Percentiles rank a stretch among this genome's conserved stretches.
Conservation (phyloP, 1,140 invertebrate genomes). For the Phymorhynchus buccinoides region DNA sequence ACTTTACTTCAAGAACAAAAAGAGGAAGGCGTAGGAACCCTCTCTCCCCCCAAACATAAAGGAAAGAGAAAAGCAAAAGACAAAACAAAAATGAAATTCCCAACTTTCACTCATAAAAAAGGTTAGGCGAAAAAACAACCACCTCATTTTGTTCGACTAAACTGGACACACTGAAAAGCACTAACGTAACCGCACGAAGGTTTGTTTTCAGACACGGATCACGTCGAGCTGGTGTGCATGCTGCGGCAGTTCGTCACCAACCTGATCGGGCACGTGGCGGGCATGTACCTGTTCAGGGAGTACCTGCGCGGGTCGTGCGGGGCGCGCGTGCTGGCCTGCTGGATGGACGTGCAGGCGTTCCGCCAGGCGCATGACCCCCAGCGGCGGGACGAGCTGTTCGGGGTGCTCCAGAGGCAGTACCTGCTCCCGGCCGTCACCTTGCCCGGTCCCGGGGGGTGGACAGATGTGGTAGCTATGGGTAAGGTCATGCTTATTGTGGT, state of each 20-base stretch:
- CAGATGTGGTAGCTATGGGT: conserved; percentile 6
- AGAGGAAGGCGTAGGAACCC: too few species aligned
- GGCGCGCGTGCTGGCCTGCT: conserved; percentile 34
- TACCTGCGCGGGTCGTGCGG: conserved; percentile 29
- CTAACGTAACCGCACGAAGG: too few species aligned
- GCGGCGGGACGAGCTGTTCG: conserved; percentile 1
- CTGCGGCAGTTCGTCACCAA: conserved; percentile 8
- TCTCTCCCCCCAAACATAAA: too few species aligned
- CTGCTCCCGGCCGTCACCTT: neutral
- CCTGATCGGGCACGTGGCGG: conserved; percentile 34
- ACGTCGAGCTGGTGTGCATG: neutral
- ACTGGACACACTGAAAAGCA: too few species aligned
- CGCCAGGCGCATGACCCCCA: neutral
- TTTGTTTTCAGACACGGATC: neutral
- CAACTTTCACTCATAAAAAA: too few species aligned
- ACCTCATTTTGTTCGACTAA: too few species aligned
- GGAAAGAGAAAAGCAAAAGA: too few species aligned
- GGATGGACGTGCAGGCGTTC: conserved; percentile 39
- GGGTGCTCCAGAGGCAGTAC: neutral
- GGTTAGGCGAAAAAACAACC: too few species aligned
- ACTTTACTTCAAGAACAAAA: too few species aligned
- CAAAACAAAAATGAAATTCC: too few species aligned
- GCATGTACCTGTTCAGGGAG: conserved; percentile 37
- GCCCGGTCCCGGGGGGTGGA: neutral
- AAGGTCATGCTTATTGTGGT: too few species aligned